Evolutionary conservation across 1,140 invertebrate genomes (phyloP).

Genomic region (Sinonovacula constricta): DNA sequence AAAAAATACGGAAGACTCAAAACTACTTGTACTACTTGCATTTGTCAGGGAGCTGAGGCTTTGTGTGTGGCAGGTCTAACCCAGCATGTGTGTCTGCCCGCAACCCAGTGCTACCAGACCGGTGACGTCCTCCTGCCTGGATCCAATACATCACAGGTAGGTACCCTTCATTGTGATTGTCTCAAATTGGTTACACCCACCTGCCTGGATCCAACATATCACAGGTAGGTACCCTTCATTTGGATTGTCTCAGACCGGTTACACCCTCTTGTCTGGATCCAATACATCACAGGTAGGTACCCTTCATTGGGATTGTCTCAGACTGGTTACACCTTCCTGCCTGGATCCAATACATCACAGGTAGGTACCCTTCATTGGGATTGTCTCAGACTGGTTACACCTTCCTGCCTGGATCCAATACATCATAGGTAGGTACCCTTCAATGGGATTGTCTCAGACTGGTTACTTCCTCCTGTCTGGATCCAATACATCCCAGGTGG

Average conservation of each 20-base stretch:
- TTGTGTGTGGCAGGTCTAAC: slow-evolving; percentile 64
- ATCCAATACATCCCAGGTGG: no score
- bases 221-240: no score
- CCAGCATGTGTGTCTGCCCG: slow-evolving; percentile 64
- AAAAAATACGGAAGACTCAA: no score
- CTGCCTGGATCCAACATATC: neutral
- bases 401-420: no score
- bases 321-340: slow-evolving; percentile 51
- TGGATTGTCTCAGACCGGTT: slow-evolving; percentile 60
- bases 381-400: no score
- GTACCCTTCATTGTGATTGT: no score
- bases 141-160: neutral
- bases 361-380: no score
- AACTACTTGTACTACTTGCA: neutral
- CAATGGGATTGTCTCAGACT: no score
- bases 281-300: neutral
- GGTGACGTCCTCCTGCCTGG: slow-evolving; percentile 44
- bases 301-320: no score
- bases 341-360: neutral
- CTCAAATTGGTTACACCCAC: slow-evolving; percentile 55
- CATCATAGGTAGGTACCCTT: no score
- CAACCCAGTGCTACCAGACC: slow-evolving; percentile 62
- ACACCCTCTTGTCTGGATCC: slow-evolving; percentile 14
- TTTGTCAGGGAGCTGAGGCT: slow-evolving; percentile 64
- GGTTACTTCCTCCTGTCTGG: no score